Base-by-base conservation (phyloP, 2,797 vertebrate species). In the Sphaeramia orbicularis region DNA sequence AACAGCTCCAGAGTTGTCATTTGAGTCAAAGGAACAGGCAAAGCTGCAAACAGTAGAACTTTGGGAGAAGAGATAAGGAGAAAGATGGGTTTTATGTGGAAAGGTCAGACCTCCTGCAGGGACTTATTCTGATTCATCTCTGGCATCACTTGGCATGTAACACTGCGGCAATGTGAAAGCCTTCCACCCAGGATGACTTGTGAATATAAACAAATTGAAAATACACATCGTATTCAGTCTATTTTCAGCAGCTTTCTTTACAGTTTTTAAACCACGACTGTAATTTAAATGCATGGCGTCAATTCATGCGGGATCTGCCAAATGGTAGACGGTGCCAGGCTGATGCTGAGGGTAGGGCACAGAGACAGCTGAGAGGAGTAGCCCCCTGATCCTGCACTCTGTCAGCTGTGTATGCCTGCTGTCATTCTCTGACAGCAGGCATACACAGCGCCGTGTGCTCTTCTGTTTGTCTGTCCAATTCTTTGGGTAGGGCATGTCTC, bases 351-450 rank as follows among this genome's bases (percentile, higher is more conserved):
- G 45, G 48, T 15, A 55, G 72, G 60, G 62, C 76, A 74, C 14
- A 30, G 62, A 84, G 64, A 70, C 78, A 76, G 81, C 71, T 71
- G 72, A 85, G 69, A 72, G 59, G 65, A 82, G 52, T 16, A 42
- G 43, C 71, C 71, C 67, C 65, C 68, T 65, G 60, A 86, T 85
- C 74, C 64, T 12, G 42, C 64, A 56, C 69, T 66, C 55, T 65
- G 69, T 78, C 71, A 68, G 74, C 71, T 70, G 64, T 50, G 73
- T 61, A 21, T 64, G 71, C 44, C 79, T 55, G 78, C 80, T 82
- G 73, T 81, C 64, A 18, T 4, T 14, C 11, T 41, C 11, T 41
- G 71, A 71, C 66, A 43, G 65, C 74, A 55, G 71, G 59, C 77
- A 57, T 52, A 50, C 63, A 69, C 76, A 59, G 74, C 65, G 69